A percentile compares a stretch with the other conserved stretches of the same genome.
Conservation (phyloP, 2,797 vertebrate genomes). For the Lepus townsendii region DNA sequence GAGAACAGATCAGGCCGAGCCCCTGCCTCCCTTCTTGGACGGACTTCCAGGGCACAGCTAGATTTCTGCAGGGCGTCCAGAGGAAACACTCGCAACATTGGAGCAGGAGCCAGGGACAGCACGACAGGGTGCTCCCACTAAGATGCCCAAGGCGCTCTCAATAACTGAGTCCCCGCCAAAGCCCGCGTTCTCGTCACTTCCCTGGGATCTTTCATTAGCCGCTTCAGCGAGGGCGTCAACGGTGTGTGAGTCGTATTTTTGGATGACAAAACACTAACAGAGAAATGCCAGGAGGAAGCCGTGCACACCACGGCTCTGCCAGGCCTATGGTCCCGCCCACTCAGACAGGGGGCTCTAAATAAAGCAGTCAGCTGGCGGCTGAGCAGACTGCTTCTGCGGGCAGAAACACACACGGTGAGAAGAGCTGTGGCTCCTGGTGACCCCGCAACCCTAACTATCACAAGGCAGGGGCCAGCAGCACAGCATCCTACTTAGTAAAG, state of each 20-base stretch:
- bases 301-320: not conserved
- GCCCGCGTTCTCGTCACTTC: not conserved
- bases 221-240: not conserved
- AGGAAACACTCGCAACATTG: not conserved
- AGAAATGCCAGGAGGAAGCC: not conserved
- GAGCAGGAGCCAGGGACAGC: not conserved
- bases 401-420: not conserved
- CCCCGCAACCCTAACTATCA: not conserved
- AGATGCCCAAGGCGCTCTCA: not conserved
- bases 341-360: slow-evolving; percentile 38
- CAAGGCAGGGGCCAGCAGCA: not conserved
- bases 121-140: not conserved
- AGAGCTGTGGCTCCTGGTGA: not conserved
- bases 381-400: not conserved
- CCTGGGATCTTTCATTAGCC: not conserved
- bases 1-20: not conserved
- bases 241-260: not conserved
- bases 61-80: not conserved
- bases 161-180: not conserved
- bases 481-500: not conserved
- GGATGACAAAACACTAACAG: slow-evolving; percentile 29
- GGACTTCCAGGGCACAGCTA: not conserved
- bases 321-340: not conserved
- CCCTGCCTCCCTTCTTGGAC: not conserved
- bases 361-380: slow-evolving; percentile 51